Percentiles rank a stretch among this genome's conserved stretches.
Evolutionary conservation across 2,113 vertebrate genomes (phyloP).

Genomic region (Sturnus vulgaris): DNA sequence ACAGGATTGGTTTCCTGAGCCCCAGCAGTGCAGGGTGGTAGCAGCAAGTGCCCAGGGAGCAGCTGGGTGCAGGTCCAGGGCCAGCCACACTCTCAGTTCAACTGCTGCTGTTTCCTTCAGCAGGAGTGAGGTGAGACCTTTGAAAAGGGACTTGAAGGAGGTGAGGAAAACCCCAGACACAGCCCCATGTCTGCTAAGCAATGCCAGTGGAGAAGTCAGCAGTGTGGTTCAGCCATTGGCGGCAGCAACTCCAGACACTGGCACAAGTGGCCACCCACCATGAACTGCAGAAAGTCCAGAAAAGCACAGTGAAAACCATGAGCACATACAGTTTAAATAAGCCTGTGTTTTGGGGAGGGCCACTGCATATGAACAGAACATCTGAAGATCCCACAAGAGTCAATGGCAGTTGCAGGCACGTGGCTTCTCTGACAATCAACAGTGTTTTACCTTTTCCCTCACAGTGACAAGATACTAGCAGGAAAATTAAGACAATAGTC

Average conservation of each 20-base stretch:
- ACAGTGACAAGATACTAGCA: neutral
- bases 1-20: neutral
- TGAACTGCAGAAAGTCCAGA: neutral
- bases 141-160: neutral
- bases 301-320: neutral
- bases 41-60: neutral
- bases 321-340: neutral
- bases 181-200: neutral
- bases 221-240: neutral
- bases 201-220: neutral
- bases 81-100: neutral
- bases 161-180: neutral
- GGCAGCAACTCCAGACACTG: neutral
- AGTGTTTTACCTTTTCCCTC: neutral
- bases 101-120: neutral
- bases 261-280: neutral
- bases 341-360: neutral
- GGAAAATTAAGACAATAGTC: neutral
- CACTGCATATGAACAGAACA: neutral
- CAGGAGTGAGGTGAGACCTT: neutral
- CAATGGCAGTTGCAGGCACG: neutral
- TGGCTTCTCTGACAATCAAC: neutral
- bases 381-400: neutral
- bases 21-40: fast-evolving
- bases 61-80: fast-evolving